Evolutionary conservation across 92 coral and sea anemone species (phyloP).

Genomic region (Epizoanthus scotinus): DNA sequence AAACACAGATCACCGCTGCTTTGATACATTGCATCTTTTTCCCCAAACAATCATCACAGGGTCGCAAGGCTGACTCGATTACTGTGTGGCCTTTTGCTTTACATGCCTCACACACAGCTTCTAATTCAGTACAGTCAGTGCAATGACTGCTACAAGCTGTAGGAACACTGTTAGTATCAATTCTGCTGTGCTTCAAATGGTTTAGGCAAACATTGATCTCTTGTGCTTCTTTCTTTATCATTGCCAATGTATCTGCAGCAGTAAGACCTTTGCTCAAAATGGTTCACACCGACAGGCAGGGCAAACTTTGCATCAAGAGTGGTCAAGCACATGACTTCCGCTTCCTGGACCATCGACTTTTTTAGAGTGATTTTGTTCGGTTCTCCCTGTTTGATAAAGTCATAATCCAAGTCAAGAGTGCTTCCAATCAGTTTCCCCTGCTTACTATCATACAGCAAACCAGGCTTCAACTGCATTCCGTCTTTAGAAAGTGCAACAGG

Average conservation of each 20-base stretch:
- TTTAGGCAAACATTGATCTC: conserved; percentile 66
- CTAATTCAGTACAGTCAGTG: conserved; percentile 44
- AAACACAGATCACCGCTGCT: conserved; percentile 65
- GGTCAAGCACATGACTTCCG: conserved; percentile 72
- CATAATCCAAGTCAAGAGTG: conserved; percentile 41
- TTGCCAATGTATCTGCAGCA: conserved; percentile 65
- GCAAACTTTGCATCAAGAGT: conserved; percentile 67
- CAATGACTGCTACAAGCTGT: conserved; percentile 52
- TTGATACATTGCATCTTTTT: conserved; percentile 65
- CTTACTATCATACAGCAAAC: conserved; percentile 53
- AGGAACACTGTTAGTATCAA: conserved; percentile 50
- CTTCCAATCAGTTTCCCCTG: conserved; percentile 58
- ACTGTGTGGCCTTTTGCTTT: conserved; percentile 58
- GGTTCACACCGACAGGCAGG: conserved; percentile 67
- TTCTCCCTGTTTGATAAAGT: conserved; percentile 39
- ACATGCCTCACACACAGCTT: conserved; percentile 59
- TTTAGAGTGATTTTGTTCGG: conserved; percentile 49
- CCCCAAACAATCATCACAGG: conserved; percentile 61
- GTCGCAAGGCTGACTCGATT: conserved; percentile 69
- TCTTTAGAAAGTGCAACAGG: conserved; percentile 57
- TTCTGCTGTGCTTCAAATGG: conserved; percentile 60
- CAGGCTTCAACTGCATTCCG: conserved; percentile 59
- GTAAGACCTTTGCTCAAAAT: conserved; percentile 68
- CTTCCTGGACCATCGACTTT: conserved; percentile 54
- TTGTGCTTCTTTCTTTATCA: conserved; percentile 62